A percentile compares a stretch with the other conserved stretches of the same genome.
Evolutionary conservation across 92 coral and sea anemone genomes (phyloP).

Genomic region (Phymanthus crucifer): DNA sequence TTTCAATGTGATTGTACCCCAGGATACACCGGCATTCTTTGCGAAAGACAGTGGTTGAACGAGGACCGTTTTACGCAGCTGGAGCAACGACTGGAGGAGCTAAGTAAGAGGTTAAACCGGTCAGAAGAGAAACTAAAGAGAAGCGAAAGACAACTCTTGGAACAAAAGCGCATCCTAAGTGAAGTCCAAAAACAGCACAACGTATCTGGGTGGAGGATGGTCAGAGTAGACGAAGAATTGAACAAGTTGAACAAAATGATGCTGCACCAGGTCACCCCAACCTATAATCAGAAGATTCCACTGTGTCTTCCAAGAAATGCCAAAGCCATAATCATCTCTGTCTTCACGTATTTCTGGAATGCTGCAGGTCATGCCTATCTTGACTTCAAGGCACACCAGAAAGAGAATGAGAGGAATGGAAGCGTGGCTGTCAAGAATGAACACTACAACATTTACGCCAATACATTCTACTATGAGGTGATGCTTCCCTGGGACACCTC

Average conservation of each 20-base stretch:
- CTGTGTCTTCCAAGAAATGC: slow-evolving; percentile 53
- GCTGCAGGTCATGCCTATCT: slow-evolving; percentile 49
- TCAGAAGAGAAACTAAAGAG: slow-evolving; percentile 27
- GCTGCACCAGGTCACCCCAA: slow-evolving; percentile 32
- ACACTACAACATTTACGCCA: slow-evolving; percentile 49
- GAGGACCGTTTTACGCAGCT: slow-evolving; percentile 44
- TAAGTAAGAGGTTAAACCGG: slow-evolving; percentile 17
- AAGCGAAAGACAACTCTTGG: slow-evolving; percentile 11
- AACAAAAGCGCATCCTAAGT: slow-evolving; percentile 13
- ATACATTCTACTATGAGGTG: slow-evolving; percentile 59
- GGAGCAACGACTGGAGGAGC: slow-evolving; percentile 24
- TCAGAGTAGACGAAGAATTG: slow-evolving; percentile 29
- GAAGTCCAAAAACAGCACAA: slow-evolving; percentile 7
- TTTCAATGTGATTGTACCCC: slow-evolving; percentile 56
- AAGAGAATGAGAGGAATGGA: slow-evolving; percentile 52
- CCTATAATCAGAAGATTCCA: slow-evolving; percentile 63
- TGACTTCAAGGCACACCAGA: slow-evolving; percentile 49
- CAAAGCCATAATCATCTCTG: slow-evolving; percentile 64
- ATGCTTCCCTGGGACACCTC: slow-evolving; percentile 55
- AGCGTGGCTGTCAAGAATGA: slow-evolving; percentile 44
- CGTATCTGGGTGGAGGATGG: slow-evolving; percentile 39
- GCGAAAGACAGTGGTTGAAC: slow-evolving; percentile 50
- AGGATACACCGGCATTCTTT: slow-evolving; percentile 53
- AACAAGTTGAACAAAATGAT: too few species aligned
- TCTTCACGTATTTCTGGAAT: slow-evolving; percentile 51